These are phyloP conservation scores for Sebastes miniatus DNA, from an alignment of 2,797 vertebrate genomes.

Conservation along the genomic window DNA sequence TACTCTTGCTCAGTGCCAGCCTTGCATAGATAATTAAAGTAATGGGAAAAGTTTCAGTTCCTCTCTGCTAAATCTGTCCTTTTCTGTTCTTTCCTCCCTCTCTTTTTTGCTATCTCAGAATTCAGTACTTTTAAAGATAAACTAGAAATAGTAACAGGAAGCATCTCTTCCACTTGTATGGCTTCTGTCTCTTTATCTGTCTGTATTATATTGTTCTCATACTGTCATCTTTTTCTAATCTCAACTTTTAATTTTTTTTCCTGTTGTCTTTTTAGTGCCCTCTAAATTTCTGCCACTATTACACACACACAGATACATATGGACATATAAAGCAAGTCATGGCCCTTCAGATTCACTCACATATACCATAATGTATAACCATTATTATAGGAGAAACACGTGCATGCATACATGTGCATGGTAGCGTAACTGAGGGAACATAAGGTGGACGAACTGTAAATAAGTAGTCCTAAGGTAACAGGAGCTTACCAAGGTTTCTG, in stretches of 20 bases:
- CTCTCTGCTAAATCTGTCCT: background rate
- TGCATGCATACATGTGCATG: background rate
- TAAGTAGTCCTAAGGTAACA: background rate
- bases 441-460: background rate
- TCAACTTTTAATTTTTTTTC: background rate
- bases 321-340: background rate
- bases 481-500: background rate
- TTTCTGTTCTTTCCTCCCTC: background rate
- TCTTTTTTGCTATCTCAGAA: background rate
- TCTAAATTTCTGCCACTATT: background rate
- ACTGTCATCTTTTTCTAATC: background rate
- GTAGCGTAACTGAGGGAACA: background rate
- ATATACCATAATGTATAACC: background rate
- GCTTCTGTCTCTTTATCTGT: background rate
- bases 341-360: background rate
- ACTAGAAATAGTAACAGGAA: conserved; percentile 2
- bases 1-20: background rate
- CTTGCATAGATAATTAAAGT: background rate
- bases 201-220: background rate
- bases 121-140: conserved; percentile 5
- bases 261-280: background rate
- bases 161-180: background rate
- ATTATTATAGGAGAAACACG: background rate
- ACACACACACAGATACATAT: background rate
- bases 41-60: background rate